A percentile compares a stretch with the other conserved stretches of the same genome.
Evolutionary conservation across 2,797 vertebrate species (phyloP).

Genomic region (Trachurus trachurus): DNA sequence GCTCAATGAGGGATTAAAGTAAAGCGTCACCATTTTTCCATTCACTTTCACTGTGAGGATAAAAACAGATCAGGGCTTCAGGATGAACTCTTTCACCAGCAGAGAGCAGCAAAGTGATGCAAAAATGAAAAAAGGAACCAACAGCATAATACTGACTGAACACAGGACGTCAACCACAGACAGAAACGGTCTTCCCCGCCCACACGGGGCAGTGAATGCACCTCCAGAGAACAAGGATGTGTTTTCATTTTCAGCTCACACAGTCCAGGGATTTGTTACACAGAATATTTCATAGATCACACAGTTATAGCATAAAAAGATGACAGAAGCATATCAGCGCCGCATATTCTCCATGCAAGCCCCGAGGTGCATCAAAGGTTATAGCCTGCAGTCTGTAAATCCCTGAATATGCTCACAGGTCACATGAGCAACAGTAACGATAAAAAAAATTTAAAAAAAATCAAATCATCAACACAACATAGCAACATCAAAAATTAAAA

Average conservation of each 20-base stretch:
- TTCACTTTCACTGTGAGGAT: neutral
- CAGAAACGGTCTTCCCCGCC: conserved; percentile 12
- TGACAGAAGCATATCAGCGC: conserved; percentile 47
- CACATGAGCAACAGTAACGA: conserved; percentile 61
- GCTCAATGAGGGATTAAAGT: neutral
- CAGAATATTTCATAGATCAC: conserved; percentile 47
- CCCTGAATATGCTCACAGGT: conserved; percentile 80
- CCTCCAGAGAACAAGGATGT: conserved; percentile 6
- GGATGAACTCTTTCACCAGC: conserved; percentile 40
- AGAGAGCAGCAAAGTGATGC: conserved; percentile 64
- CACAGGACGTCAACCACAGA: conserved; percentile 38
- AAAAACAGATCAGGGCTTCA: neutral
- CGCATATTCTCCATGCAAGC: conserved; percentile 42
- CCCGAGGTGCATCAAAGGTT: conserved; percentile 49
- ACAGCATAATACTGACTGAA: conserved; percentile 11
- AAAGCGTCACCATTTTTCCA: neutral
- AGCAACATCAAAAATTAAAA: conserved; percentile 14
- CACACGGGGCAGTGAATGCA: conserved; percentile 39
- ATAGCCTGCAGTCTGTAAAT: conserved; percentile 58
- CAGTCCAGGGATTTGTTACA: conserved; percentile 41
- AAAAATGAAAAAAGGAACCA: conserved; percentile 15
- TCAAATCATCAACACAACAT: conserved; percentile 21
- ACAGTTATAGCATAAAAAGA: conserved; percentile 47
- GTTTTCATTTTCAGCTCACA: conserved; percentile 36
- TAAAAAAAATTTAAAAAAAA: conserved; percentile 4